Conservation (phyloP, 1,140 invertebrate genomes). For the Drosophila orena region DNA sequence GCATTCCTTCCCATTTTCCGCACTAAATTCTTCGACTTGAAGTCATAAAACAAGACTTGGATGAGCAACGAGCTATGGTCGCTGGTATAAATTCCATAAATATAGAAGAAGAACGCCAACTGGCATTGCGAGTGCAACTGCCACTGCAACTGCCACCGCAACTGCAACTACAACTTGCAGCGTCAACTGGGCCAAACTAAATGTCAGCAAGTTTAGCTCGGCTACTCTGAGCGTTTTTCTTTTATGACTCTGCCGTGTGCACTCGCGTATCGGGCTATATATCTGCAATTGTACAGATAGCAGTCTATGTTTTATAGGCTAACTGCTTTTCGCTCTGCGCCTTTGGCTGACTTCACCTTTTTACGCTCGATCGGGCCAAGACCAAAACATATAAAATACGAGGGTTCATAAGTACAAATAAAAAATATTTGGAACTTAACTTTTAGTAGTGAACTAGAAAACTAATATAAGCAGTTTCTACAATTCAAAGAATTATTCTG, state of each 20-base stretch:
- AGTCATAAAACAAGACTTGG: slow-evolving; percentile 32
- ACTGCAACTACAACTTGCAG: slow-evolving; percentile 37
- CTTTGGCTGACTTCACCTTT: slow-evolving; percentile 77
- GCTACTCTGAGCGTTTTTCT: slow-evolving; percentile 35
- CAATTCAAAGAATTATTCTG: neutral
- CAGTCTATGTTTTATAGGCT: slow-evolving; percentile 66
- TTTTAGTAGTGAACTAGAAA: neutral
- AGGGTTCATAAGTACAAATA: neutral
- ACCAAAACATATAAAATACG: no score
- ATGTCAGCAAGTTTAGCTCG: slow-evolving; percentile 70
- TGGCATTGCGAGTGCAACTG: slow-evolving; percentile 17
- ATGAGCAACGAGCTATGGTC: slow-evolving; percentile 9
- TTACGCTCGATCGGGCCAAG: slow-evolving; percentile 61
- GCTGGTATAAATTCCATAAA: slow-evolving; percentile 39
- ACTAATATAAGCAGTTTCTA: neutral
- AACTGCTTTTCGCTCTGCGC: slow-evolving; percentile 57
- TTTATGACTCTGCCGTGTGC: slow-evolving; percentile 45
- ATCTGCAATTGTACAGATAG: slow-evolving; percentile 28
- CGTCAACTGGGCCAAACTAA: slow-evolving; percentile 66
- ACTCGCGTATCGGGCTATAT: slow-evolving; percentile 24
- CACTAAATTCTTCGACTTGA: slow-evolving; percentile 17
- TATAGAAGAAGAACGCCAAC: slow-evolving; percentile 31
- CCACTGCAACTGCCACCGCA: slow-evolving; percentile 4
- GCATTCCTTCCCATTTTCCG: slow-evolving; percentile 9
- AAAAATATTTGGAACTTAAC: neutral